Base-by-base conservation (phyloP, 2,797 vertebrate species). In the Phyllotis vaccarum region DNA sequence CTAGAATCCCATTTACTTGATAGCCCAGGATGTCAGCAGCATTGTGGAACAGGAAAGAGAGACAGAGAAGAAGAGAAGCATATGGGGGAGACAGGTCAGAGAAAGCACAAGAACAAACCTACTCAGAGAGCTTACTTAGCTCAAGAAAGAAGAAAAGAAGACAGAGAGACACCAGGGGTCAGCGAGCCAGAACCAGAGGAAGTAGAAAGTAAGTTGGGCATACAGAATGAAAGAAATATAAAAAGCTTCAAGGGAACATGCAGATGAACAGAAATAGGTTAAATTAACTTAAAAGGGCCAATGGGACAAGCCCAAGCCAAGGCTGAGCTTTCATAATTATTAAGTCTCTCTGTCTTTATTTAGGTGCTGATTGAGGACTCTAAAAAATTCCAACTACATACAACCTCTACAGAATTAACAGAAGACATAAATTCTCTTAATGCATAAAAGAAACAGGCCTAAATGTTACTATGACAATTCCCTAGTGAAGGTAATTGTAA, bases 1-100 rank as follows among this genome's bases (percentile, higher is more conserved):
- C 16, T 4, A 72, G 49, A 81, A 49, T 24, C 89, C 49, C 60
- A 83, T 90, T 94, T 90, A 86, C 87, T 89, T 93, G 22, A 19
- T 64, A 91, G 75, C 27, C 86, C 27, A 17, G 82, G 31, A 54
- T 31, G 87, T 87, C 58, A 34, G 24, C 14, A 16, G 60, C 46
- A 40, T 60, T 31, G 68, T 3, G 76, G 79, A 90, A 91, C 19
- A 87, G 64, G 34, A 29, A 56, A 89, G 40, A 37, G 49, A 68
- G 29, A 56, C 85, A 79, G 29, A 81, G 43, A 93, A 85, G 29
- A 88, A 17, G 82, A 80, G 24, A 81, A 92, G n/a, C 2, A 24
- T 16, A 37, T 79, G 19, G 7, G 95, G 16, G 9, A 64, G 4
- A 54, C 2, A 70, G 17, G 54, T 62, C 21, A 79, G 66, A 43